A percentile compares a stretch with the other conserved stretches of the same genome.
Conservation (phyloP, 1,140 invertebrate genomes). For the Cydia amplana region DNA sequence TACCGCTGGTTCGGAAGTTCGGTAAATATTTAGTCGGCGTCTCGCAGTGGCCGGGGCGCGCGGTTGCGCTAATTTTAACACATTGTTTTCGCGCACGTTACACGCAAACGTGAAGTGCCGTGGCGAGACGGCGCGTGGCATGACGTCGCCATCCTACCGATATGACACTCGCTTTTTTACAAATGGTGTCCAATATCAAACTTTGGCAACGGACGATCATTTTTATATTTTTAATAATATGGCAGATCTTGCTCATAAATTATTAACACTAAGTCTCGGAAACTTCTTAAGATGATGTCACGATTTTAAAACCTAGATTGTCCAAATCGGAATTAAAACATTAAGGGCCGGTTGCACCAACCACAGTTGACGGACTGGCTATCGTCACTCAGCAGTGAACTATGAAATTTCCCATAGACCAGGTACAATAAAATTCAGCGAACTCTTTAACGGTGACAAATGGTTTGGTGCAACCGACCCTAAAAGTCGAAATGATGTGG, state of each 20-base stretch:
- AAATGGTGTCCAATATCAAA: conserved; percentile 14
- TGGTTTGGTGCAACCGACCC: too few species aligned
- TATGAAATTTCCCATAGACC: too few species aligned
- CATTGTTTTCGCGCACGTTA: conserved; percentile 19
- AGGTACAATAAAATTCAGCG: too few species aligned
- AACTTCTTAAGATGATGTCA: too few species aligned
- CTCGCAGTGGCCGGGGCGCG: conserved; percentile 8
- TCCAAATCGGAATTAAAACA: too few species aligned
- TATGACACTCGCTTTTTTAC: not conserved
- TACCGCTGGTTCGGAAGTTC: conserved; percentile 6
- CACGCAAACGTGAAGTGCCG: not conserved
- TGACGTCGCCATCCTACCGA: not conserved
- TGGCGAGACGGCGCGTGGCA: not conserved
- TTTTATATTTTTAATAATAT: not conserved
- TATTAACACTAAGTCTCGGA: not conserved
- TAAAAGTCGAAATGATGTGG: too few species aligned
- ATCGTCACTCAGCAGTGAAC: too few species aligned
- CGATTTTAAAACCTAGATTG: too few species aligned
- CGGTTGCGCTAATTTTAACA: conserved; percentile 20
- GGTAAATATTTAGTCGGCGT: conserved; percentile 32
- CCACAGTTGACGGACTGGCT: too few species aligned
- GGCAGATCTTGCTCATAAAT: not conserved
- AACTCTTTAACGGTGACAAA: too few species aligned
- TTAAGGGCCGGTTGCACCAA: too few species aligned
- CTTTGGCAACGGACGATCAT: not conserved